Evolutionary conservation across 2,888 invertebrate species (phyloP), one percentile per base, ranked within the genome.

Genomic region (Cylloceria caligata): DNA sequence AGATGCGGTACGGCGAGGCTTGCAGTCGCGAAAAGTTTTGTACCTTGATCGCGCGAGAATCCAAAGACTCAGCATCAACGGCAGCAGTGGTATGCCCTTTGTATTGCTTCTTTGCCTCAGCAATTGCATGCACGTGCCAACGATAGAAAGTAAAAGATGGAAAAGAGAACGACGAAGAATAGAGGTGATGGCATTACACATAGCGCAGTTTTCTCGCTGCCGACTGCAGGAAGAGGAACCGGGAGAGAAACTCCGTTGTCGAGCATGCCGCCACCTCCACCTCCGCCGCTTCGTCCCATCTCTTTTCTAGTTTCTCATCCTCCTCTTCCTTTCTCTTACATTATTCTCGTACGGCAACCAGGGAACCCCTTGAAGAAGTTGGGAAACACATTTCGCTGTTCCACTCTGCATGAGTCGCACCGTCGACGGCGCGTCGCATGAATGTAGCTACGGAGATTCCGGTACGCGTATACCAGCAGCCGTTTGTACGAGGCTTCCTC

Each of bases 181-280:
- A 68, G 80, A 42, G 65, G 55, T 27, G 74, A 73, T 68, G 52
- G 64, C 39, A 39, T 64, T 19, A 49, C 69, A 76, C 78, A 75
- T 52, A 57, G 71, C 42, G 75, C 71, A 71, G 34, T 49, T 45
- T 42, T 34, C 34, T 21, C 72, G 34, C 30, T 30, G 47, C 27
- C 47, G 67, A 3, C 52, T 67, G 73, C 68, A 74, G 78, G 78
- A 81, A 78, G n/a, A n/a, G 76, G 78, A 80, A 83, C 24, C 72
- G 42, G 36, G 57, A 45, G 83, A 79, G 78, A 76, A 74, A 76
- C 65, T 65, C 68, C 76, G 77, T 82, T 85, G 82, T 81, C 74
- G 78, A 78, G 81, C 79, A 69, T 57, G 47, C 69, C 57, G 68
- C 68, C 73, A 78, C 73, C 47, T 81, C 73, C 72, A 68, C 57